These are phyloP conservation scores for Xylota sylvarum DNA, from an alignment of 2,888 invertebrate genomes.

Conservation along the genomic window DNA sequence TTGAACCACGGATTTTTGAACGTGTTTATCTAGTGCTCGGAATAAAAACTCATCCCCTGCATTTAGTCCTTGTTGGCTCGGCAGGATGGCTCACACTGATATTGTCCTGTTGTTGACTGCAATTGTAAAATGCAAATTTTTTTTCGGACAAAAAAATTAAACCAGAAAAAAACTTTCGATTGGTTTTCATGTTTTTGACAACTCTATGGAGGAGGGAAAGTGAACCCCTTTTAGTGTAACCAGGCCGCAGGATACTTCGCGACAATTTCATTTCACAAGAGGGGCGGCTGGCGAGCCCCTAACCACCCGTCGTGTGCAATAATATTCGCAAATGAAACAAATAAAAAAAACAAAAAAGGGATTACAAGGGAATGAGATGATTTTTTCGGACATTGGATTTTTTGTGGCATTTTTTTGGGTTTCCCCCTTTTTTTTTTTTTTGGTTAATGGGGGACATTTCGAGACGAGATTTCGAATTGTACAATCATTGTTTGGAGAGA, in stretches of 20 bases:
- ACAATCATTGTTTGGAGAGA: constrained; percentile 72
- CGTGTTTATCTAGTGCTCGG: constrained; percentile 70
- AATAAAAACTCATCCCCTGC: constrained; percentile 7
- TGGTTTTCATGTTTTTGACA: constrained; percentile 76
- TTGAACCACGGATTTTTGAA: constrained; percentile 67
- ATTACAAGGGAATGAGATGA: constrained; percentile 49
- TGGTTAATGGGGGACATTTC: constrained; percentile 73
- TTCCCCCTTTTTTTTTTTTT: neutral
- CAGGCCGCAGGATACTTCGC: constrained; percentile 56
- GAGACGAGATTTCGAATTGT: constrained; percentile 69
- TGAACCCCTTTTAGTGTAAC: constrained; percentile 19
- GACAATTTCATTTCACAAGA: constrained; percentile 70
- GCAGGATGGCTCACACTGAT: constrained; percentile 43
- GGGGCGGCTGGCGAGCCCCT: neutral
- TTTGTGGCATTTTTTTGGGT: constrained; percentile 26
- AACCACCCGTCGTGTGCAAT: constrained; percentile 49
- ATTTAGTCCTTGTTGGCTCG: neutral
- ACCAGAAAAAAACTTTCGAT: constrained; percentile 56
- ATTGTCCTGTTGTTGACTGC: constrained; percentile 75
- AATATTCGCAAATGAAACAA: constrained; percentile 63
- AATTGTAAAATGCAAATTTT: constrained; percentile 77
- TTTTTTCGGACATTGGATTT: constrained; percentile 50
- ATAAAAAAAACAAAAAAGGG: constrained; percentile 25
- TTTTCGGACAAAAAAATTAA: constrained; percentile 15
- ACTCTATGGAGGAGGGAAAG: constrained; percentile 44